Percentiles rank a stretch among this genome's conserved stretches.
Evolutionary conservation across 1,140 invertebrate species (phyloP).

Genomic region (Medauroidea extradentata): DNA sequence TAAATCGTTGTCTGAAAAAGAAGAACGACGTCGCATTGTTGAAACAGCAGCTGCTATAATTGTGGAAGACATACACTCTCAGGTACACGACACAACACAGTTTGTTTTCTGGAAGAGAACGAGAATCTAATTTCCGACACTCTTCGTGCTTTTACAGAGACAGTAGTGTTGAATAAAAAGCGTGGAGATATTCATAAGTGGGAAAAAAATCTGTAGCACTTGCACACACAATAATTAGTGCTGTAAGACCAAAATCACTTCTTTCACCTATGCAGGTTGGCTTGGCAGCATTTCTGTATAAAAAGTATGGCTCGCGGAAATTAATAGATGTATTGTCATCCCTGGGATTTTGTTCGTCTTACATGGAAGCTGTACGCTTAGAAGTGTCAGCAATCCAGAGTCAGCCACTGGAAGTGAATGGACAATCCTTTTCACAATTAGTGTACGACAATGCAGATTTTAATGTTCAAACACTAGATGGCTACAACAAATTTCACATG

Average conservation of each 20-base stretch:
- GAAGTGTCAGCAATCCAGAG: too few relatives aligned
- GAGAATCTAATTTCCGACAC: background rate
- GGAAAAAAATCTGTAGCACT: slow-evolving; percentile 52
- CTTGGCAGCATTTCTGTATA: too few relatives aligned
- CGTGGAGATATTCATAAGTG: slow-evolving; percentile 35
- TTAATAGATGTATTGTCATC: too few relatives aligned
- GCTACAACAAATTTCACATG: too few relatives aligned
- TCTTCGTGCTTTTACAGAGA: background rate
- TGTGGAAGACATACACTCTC: slow-evolving; percentile 32
- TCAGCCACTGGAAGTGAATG: too few relatives aligned
- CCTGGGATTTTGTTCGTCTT: too few relatives aligned
- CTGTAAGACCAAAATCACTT: background rate
- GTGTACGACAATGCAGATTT: too few relatives aligned
- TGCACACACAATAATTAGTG: background rate
- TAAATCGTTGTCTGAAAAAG: slow-evolving; percentile 21
- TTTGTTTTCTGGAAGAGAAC: background rate
- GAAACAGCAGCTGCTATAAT: slow-evolving; percentile 38
- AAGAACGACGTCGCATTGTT: slow-evolving; percentile 31
- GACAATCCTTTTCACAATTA: too few relatives aligned
- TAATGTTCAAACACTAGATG: too few relatives aligned
- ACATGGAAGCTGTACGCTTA: too few relatives aligned
- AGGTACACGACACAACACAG: background rate
- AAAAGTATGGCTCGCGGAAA: too few relatives aligned
- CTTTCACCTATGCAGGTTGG: background rate
- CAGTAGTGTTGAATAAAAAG: slow-evolving; percentile 23